phyloP scores from a whole-genome alignment of 2,113 vertebrate genomes.

The Phyllostomus hastatus region DNA sequence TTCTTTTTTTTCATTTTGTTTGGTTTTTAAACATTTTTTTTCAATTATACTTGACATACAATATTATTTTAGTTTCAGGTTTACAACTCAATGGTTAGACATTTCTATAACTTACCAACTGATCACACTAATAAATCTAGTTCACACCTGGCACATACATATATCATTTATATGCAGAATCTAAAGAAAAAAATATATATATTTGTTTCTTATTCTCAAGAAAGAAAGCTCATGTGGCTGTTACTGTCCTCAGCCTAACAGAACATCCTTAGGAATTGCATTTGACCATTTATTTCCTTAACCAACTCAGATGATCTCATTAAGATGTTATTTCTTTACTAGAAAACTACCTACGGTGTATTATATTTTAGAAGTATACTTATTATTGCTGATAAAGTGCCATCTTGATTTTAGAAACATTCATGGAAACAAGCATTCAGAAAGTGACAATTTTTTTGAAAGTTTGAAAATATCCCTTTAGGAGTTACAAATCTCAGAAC shows the following conservation, averaged over 20 bases:
- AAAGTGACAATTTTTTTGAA: constrained; percentile 45
- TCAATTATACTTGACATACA: too few relatives aligned
- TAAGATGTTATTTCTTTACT: constrained; percentile 49
- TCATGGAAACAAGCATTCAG: constrained; percentile 44
- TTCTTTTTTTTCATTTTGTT: not conserved
- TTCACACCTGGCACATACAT: too few relatives aligned
- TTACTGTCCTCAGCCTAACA: not conserved
- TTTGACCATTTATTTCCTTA: constrained; percentile 49
- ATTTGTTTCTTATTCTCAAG: not conserved
- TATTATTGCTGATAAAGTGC: constrained; percentile 52
- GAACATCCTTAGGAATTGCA: not conserved
- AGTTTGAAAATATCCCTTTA: constrained; percentile 41
- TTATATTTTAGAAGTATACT: constrained; percentile 62
- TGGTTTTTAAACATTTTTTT: too few relatives aligned
- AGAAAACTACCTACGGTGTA: constrained; percentile 44
- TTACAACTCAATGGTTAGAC: too few relatives aligned
- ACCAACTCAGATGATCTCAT: constrained; percentile 34
- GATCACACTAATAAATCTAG: too few relatives aligned
- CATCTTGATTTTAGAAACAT: constrained; percentile 55
- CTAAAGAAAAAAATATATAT: too few relatives aligned
- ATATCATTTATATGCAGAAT: too few relatives aligned
- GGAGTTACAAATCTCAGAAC: constrained; percentile 31
- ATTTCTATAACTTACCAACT: too few relatives aligned
- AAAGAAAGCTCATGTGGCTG: not conserved
- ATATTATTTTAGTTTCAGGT: too few relatives aligned